These are phyloP conservation scores for Merodon equestris DNA, from an alignment of 2,888 invertebrate species.

Conservation along the genomic window DNA sequence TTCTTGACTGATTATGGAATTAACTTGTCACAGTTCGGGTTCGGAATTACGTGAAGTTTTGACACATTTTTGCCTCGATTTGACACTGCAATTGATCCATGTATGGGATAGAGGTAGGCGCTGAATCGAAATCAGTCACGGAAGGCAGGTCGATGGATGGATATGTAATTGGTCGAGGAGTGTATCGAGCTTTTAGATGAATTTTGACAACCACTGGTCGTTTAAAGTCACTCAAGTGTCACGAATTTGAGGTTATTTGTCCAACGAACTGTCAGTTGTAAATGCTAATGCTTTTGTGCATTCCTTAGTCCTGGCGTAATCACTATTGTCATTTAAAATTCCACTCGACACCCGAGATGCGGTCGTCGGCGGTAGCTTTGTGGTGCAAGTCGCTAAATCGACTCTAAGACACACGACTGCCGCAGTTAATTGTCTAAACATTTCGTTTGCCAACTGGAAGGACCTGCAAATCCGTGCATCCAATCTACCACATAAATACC, in stretches of 20 bases:
- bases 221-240: no score
- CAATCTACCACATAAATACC: constrained; percentile 49
- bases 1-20: constrained; percentile 61
- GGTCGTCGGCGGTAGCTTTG: constrained; percentile 50
- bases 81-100: constrained; percentile 42
- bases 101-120: constrained; percentile 27
- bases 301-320: constrained; percentile 15
- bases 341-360: constrained; percentile 63
- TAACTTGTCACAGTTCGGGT: constrained; percentile 57
- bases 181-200: no score
- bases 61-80: constrained; percentile 35
- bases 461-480: neutral
- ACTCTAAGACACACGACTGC: constrained; percentile 50
- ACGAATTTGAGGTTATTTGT: no score
- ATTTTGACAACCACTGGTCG: neutral
- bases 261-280: no score
- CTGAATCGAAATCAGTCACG: constrained; percentile 39
- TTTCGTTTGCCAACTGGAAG: constrained; percentile 56
- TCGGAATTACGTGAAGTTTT: constrained; percentile 30
- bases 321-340: constrained; percentile 66
- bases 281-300: neutral
- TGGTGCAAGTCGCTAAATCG: constrained; percentile 7
- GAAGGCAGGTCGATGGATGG: neutral
- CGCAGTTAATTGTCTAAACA: constrained; percentile 54
- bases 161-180: no score